Conservation (phyloP, 2,797 vertebrate species). For the Pseudochromis fuscus region DNA sequence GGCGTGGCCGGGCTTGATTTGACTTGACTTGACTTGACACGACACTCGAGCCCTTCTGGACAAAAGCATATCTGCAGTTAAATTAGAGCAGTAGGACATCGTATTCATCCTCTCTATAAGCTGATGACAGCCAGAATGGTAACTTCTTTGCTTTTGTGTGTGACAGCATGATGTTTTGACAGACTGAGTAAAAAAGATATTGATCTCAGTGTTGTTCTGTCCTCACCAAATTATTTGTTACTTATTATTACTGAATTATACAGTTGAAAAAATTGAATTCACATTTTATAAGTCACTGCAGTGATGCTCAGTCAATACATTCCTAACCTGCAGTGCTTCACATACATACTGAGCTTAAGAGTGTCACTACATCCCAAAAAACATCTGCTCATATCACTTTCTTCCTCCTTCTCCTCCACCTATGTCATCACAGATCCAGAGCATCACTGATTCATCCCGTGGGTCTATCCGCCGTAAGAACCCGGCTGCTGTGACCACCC, state of each 20-base stretch:
- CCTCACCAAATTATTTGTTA: conserved; percentile 3
- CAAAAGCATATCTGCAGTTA: conserved; percentile 49
- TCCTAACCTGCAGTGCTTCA: background rate
- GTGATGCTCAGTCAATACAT: conserved; percentile 7
- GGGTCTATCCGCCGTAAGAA: conserved; percentile 98
- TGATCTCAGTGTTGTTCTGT: conserved; percentile 20
- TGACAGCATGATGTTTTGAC: conserved; percentile 41
- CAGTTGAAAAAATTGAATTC: conserved; percentile 16
- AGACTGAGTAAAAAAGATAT: conserved; percentile 31
- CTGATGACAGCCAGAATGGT: conserved; percentile 22
- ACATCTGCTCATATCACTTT: background rate
- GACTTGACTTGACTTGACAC: conserved; percentile 55
- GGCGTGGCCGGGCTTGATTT: conserved; percentile 28
- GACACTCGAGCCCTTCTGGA: conserved; percentile 61
- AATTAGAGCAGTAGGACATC: conserved; percentile 55
- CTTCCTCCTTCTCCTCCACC: background rate
- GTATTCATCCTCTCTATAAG: conserved; percentile 55
- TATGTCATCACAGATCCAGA: conserved; percentile 90
- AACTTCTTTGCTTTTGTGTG: conserved; percentile 22
- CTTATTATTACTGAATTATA: background rate
- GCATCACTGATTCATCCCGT: conserved; percentile 96
- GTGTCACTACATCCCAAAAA: background rate
- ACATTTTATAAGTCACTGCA: background rate
- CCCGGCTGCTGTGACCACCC: conserved; percentile 90
- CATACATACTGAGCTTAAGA: background rate